Conservation (phyloP, 2,888 invertebrate genomes). For the Hedya salicella region DNA sequence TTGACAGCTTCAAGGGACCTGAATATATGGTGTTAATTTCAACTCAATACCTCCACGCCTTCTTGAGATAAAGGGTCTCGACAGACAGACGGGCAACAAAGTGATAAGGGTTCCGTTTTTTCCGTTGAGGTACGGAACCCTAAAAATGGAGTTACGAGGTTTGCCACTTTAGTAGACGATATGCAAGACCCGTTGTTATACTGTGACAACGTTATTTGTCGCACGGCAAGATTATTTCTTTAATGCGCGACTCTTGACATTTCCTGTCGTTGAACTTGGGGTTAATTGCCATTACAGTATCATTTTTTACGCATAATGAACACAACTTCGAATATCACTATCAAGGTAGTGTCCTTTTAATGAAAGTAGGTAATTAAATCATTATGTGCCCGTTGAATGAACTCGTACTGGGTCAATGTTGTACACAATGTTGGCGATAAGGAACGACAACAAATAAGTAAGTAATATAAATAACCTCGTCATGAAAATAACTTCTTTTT, state of each 20-base stretch:
- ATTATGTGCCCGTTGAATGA: conserved; percentile 4
- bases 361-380: neutral
- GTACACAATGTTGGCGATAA: neutral
- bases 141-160: too few species aligned
- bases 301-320: neutral
- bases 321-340: conserved; percentile 25
- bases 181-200: too few species aligned
- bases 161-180: too few species aligned
- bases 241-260: conserved; percentile 9
- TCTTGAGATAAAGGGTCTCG: too few species aligned
- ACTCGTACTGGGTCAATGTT: conserved; percentile 11
- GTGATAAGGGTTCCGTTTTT: too few species aligned
- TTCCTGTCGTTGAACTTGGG: conserved; percentile 12
- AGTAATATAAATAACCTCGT: neutral
- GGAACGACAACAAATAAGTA: neutral
- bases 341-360: conserved; percentile 6
- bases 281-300: conserved; percentile 8
- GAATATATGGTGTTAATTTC: too few species aligned
- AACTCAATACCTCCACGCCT: too few species aligned
- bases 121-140: too few species aligned
- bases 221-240: neutral
- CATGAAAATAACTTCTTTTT: too few species aligned
- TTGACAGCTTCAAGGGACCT: too few species aligned
- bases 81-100: too few species aligned
- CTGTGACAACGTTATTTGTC: neutral